A percentile compares a stretch with the other conserved stretches of the same genome.
phyloP scores from a whole-genome alignment of 1,140 invertebrate species.

The Bombus balteatus region DNA sequence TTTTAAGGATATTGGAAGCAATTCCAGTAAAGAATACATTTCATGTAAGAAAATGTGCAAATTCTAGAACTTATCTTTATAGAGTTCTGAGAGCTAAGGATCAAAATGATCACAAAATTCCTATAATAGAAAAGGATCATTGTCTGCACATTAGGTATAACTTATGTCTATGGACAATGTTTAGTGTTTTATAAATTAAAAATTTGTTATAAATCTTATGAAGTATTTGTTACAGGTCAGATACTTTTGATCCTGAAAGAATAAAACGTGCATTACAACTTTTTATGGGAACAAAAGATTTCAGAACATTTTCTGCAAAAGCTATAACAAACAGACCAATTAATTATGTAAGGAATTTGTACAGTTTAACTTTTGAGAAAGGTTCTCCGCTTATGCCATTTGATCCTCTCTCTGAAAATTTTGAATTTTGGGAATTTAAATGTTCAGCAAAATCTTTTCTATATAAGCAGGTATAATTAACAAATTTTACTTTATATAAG shows the following conservation, averaged over 20 bases:
- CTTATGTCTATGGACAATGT: neutral
- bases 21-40: conserved; percentile 85
- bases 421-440: conserved; percentile 87
- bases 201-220: neutral
- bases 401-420: conserved; percentile 76
- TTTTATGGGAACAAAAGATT: conserved; percentile 84
- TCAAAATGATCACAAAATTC: conserved; percentile 55
- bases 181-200: neutral
- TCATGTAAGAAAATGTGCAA: conserved; percentile 84
- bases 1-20: conserved; percentile 83
- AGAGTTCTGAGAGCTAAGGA: conserved; percentile 83
- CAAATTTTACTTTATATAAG: neutral
- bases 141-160: conserved; percentile 61
- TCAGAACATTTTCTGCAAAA: conserved; percentile 86
- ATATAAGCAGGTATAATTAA: conserved; percentile 86
- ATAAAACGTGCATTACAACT: conserved; percentile 59
- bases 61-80: conserved; percentile 87
- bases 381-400: conserved; percentile 79
- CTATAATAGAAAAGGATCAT: conserved; percentile 68
- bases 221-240: conserved; percentile 27
- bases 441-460: conserved; percentile 86
- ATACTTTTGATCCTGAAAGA: conserved; percentile 70
- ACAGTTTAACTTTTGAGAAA: conserved; percentile 82
- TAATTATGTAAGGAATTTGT: conserved; percentile 79
- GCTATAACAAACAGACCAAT: conserved; percentile 77